These are phyloP conservation scores for Arctopsyche grandis DNA, from an alignment of 1,140 invertebrate species.

Conservation along the genomic window DNA sequence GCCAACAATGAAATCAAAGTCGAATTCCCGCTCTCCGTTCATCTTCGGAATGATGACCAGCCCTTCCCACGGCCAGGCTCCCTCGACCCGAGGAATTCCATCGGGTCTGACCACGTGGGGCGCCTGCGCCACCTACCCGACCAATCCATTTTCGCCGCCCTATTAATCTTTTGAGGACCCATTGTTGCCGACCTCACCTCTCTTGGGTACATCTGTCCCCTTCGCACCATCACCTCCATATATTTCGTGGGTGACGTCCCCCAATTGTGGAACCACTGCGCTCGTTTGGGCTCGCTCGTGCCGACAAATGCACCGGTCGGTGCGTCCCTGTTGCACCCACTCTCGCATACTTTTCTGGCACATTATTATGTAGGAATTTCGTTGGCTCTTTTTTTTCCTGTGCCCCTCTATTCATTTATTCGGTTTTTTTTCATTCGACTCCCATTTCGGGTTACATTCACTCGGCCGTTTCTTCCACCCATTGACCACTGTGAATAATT, in stretches of 20 bases:
- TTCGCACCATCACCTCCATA: too few species aligned
- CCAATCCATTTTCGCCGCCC: slow-evolving; percentile 45
- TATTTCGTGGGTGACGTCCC: too few species aligned
- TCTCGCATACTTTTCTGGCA: slow-evolving; percentile 24
- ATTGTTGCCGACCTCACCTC: slow-evolving; percentile 31
- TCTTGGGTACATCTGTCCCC: too few species aligned
- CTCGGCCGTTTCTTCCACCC: slow-evolving; percentile 18
- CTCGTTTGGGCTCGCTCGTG: too few species aligned
- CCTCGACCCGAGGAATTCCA: slow-evolving; percentile 36
- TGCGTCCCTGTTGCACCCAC: not conserved
- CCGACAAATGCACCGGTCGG: not conserved
- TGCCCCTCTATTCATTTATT: not conserved
- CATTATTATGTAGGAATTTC: slow-evolving; percentile 52
- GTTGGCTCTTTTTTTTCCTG: slow-evolving; percentile 27
- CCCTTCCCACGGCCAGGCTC: not conserved
- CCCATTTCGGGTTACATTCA: slow-evolving; percentile 43
- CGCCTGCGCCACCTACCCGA: slow-evolving; percentile 30
- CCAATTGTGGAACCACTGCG: too few species aligned
- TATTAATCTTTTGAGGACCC: slow-evolving; percentile 49
- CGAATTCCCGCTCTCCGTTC: too few species aligned
- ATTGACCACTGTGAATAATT: slow-evolving; percentile 15
- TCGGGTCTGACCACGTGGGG: slow-evolving; percentile 39
- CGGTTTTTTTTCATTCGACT: slow-evolving; percentile 37
- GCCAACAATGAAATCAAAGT: too few species aligned
- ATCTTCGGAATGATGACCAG: slow-evolving; percentile 23